Percentiles rank a stretch among this genome's conserved stretches.
Conservation (phyloP, 2,888 invertebrate species). For the Epinotia nisella region DNA sequence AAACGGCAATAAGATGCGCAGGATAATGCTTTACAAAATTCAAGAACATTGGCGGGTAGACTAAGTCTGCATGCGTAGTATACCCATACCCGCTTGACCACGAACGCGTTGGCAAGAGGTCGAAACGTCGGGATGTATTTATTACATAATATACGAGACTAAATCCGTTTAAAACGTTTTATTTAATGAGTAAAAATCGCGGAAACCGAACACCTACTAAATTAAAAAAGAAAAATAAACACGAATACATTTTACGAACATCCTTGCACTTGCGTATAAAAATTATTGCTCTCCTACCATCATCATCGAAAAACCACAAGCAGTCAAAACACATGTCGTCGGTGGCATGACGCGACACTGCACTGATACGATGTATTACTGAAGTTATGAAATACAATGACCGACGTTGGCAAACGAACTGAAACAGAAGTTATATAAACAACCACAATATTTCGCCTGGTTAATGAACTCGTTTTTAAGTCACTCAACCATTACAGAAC, state of each 20-base stretch:
- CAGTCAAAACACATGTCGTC: conserved; percentile 68
- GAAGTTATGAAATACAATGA: conserved; percentile 47
- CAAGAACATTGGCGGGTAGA: no score
- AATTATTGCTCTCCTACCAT: conserved; percentile 49
- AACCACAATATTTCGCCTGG: conserved; percentile 51
- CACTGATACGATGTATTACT: conserved; percentile 31
- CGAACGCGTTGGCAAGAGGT: no score
- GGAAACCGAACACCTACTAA: neutral
- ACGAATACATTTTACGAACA: neutral
- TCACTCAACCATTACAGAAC: conserved; percentile 66
- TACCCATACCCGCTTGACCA: no score
- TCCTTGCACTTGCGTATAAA: neutral
- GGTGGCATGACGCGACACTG: conserved; percentile 40
- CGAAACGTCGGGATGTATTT: no score
- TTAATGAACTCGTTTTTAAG: conserved; percentile 47
- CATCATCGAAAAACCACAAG: conserved; percentile 55
- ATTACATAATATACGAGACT: no score
- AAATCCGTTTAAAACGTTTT: no score
- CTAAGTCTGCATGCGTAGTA: no score
- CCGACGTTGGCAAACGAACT: conserved; percentile 50
- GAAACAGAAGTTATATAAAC: conserved; percentile 57
- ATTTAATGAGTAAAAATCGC: no score
- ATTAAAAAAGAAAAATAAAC: no score
- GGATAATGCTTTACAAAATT: no score
- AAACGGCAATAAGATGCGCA: no score